Evolutionary conservation across 1,140 invertebrate genomes (phyloP).

Genomic region (Drusus annulatus): DNA sequence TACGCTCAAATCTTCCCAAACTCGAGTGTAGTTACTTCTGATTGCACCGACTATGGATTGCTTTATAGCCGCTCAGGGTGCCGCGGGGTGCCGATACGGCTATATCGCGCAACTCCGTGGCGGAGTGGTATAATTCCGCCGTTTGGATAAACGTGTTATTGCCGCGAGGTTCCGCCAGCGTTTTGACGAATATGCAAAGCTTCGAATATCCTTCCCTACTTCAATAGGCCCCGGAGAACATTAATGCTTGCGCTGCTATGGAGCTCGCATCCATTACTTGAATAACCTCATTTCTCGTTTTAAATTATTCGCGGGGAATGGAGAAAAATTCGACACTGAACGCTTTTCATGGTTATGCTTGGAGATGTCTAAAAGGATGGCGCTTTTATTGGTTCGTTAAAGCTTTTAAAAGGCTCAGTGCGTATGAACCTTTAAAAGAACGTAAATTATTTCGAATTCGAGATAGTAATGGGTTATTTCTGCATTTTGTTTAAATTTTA

Average conservation of each 20-base stretch:
- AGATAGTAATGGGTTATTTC: no score
- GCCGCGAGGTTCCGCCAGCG: neutral
- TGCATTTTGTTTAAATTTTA: no score
- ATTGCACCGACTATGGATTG: conserved; percentile 34
- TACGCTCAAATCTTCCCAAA: no score
- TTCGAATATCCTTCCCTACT: neutral
- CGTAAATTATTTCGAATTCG: no score
- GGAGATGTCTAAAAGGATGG: neutral
- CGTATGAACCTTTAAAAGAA: no score
- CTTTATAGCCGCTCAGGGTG: conserved; percentile 50
- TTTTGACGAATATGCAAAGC: conserved; percentile 40
- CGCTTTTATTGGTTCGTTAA: neutral
- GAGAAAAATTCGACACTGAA: neutral
- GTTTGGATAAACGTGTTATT: conserved; percentile 55
- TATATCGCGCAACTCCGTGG: neutral
- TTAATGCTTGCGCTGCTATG: neutral
- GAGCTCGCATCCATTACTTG: neutral
- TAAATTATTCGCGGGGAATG: neutral
- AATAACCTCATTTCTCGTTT: neutral
- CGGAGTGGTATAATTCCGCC: conserved; percentile 55
- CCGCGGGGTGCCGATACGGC: neutral
- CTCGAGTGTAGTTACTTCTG: no score
- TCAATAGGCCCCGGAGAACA: conserved; percentile 11
- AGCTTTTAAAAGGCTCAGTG: no score
- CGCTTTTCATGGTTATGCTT: conserved; percentile 9